Percentiles rank a stretch among this genome's conserved stretches.
Conservation (phyloP, 2,797 vertebrate genomes). For the Cygnus olor region DNA sequence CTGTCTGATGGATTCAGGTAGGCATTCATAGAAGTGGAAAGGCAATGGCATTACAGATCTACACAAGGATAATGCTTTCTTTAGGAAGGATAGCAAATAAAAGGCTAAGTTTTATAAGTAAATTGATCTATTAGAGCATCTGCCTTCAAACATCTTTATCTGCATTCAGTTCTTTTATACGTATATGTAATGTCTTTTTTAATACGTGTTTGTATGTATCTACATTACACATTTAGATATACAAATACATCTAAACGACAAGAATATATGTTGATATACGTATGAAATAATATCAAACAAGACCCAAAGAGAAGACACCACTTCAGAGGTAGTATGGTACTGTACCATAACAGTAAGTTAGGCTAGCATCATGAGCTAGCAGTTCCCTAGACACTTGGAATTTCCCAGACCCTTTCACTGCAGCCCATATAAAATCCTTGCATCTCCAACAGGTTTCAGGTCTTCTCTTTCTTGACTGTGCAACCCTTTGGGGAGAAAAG, state of each 20-base stretch:
- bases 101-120: not conserved
- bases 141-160: not conserved
- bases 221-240: not conserved
- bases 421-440: not conserved
- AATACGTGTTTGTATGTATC: not conserved
- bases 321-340: not conserved
- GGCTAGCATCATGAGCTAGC: not conserved
- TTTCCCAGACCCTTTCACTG: not conserved
- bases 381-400: not conserved
- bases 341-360: not conserved
- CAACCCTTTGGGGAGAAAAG: not conserved
- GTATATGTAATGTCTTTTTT: not conserved
- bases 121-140: not conserved
- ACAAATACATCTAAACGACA: not conserved
- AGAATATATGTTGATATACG: not conserved
- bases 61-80: not conserved
- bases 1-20: not conserved
- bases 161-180: not conserved
- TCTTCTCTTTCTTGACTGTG: not conserved
- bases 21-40: not conserved
- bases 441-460: not conserved
- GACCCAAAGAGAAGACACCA: not conserved
- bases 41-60: not conserved
- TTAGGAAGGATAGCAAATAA: not conserved
- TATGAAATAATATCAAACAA: not conserved